Base-by-base conservation (phyloP, 2,888 invertebrate species). In the Criorhina ranunculi region DNA sequence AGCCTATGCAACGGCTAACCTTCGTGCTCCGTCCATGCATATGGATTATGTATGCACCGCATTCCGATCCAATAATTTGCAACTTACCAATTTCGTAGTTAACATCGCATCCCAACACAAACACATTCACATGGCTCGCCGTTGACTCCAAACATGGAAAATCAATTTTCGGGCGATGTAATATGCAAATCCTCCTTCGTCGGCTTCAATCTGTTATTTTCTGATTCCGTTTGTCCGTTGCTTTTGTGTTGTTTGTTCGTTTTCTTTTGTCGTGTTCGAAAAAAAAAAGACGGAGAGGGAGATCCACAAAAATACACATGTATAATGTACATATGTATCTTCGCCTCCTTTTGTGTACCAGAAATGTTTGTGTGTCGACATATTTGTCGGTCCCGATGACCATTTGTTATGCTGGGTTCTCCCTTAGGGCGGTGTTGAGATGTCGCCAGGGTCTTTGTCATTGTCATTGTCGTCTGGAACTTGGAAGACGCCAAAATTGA, bases 121-220 rank as follows among this genome's bases (percentile, higher is more conserved):
- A 40, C 3, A 62, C 59, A 31, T 11, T 31, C 24, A 24, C 24
- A 24, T 46, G 59, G 66, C 37, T 31, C 7, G 44, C 55, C 33
- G 40, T 67, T 69, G 57, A 37, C 11, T 37, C 85, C 80, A 85
- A 85, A 85, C 85, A 85, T 85, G 85, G 85, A 85, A 85, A 85
- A 85, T 85, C 85, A 85, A 85, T 85, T 85, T 85, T 85, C 85
- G 85, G 85, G 24, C 85, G 80, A 80, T 85, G 85, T 85, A 80
- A 80, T 80, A 85, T 85, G 85, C 85, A 85, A 85, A 85, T 85
- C 75, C 70, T 80, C 70, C 69, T 59, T 66, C 53, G 69, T 70
- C 53, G 70, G 69, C 53, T 75, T 37, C 69, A 80, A 75, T 70
- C 79, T 73, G 79, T 49, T 72, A 46, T 78, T 67, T 67, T 69